Conservation (phyloP, 2,888 invertebrate species). For the Drosophila nigricruria region DNA sequence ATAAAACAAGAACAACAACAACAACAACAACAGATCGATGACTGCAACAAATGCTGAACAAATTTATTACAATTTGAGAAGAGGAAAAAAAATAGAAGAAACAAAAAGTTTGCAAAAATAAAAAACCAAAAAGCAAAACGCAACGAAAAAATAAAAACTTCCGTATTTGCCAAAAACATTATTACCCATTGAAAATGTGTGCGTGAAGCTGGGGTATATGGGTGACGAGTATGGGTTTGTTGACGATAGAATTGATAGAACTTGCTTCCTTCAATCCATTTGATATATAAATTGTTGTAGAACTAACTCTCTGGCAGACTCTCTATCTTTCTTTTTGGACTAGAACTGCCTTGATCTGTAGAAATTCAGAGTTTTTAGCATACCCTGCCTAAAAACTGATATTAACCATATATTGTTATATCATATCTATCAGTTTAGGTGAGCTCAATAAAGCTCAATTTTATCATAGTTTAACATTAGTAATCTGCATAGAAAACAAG, state of each 20-base stretch:
- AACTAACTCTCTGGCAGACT: neutral
- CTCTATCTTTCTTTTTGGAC: neutral
- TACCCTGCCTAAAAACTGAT: too few species aligned
- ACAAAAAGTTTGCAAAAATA: slow-evolving; percentile 24
- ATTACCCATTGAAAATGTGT: slow-evolving; percentile 8
- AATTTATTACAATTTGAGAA: slow-evolving; percentile 48
- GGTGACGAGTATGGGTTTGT: neutral
- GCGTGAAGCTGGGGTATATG: slow-evolving; percentile 4
- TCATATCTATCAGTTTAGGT: neutral
- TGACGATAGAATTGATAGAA: neutral
- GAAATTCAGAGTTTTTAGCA: too few species aligned
- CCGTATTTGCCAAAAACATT: slow-evolving; percentile 69
- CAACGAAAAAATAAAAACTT: slow-evolving; percentile 65
- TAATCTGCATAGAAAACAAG: neutral
- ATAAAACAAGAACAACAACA: slow-evolving; percentile 38
- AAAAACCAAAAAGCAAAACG: slow-evolving; percentile 45
- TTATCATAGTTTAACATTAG: neutral
- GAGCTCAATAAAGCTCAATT: neutral
- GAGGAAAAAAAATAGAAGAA: slow-evolving; percentile 32
- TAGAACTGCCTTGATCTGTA: neutral
- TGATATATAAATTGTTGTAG: neutral
- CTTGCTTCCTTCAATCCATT: neutral
- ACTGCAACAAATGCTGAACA: slow-evolving; percentile 52
- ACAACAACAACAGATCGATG: slow-evolving; percentile 60
- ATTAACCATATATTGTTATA: too few species aligned